A percentile compares a stretch with the other conserved stretches of the same genome.
phyloP scores from a whole-genome alignment of 2,113 vertebrate species.

The Echinops telfairi region DNA sequence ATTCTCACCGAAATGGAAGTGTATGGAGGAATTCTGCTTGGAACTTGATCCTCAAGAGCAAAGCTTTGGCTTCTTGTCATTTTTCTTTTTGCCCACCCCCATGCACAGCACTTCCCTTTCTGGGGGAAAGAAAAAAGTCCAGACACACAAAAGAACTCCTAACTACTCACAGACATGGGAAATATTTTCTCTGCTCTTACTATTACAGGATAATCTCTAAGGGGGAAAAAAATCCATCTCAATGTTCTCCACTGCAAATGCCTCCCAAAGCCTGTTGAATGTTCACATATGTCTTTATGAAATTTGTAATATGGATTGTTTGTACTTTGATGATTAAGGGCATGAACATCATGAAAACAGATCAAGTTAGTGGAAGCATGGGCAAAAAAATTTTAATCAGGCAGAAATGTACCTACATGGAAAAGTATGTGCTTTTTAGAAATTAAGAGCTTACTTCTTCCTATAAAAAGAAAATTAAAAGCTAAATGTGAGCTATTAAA shows the following conservation, averaged over 20 bases:
- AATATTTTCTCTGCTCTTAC: constrained; percentile 84
- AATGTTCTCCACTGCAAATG: constrained; percentile 81
- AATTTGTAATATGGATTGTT: constrained; percentile 85
- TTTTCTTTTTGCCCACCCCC: constrained; percentile 74
- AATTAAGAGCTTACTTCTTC: constrained; percentile 64
- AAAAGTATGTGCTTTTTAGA: constrained; percentile 64
- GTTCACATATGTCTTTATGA: constrained; percentile 85
- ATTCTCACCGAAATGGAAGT: constrained; percentile 74
- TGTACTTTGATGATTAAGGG: constrained; percentile 80
- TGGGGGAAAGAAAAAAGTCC: constrained; percentile 79
- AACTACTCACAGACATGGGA: constrained; percentile 84
- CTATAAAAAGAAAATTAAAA: constrained; percentile 78
- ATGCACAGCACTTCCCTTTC: constrained; percentile 66
- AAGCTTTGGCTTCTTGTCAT: constrained; percentile 61
- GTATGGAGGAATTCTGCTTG: constrained; percentile 62
- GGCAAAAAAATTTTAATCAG: constrained; percentile 80
- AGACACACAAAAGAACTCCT: constrained; percentile 83
- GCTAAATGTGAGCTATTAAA: constrained; percentile 72
- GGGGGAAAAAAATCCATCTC: constrained; percentile 68
- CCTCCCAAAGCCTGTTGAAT: constrained; percentile 82
- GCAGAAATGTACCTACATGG: constrained; percentile 75
- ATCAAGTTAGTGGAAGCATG: constrained; percentile 83
- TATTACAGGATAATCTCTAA: constrained; percentile 82
- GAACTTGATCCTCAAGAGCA: constrained; percentile 81
- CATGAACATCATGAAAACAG: constrained; percentile 83